Percentiles rank a stretch among this genome's conserved stretches.
Evolutionary conservation across 1,140 invertebrate genomes (phyloP).

Genomic region (Hyles vespertilio): DNA sequence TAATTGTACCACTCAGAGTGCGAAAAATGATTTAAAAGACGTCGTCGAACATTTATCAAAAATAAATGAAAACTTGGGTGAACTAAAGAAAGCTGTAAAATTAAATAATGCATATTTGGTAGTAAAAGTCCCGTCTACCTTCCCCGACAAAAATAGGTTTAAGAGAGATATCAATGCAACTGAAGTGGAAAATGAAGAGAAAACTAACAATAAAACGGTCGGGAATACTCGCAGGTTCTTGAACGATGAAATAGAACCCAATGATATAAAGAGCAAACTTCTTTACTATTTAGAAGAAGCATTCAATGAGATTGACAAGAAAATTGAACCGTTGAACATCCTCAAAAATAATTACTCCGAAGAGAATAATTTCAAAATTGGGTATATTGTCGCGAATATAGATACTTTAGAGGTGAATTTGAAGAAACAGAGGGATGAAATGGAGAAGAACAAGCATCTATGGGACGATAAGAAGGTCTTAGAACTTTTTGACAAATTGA

Average conservation of each 20-base stretch:
- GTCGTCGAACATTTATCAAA: not conserved
- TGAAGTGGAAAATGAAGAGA: not conserved
- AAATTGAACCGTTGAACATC: constrained; percentile 26
- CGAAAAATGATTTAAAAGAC: too few relatives aligned
- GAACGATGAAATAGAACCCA: not conserved
- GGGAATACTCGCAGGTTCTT: not conserved
- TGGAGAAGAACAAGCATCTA: constrained; percentile 22
- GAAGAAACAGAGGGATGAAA: constrained; percentile 27
- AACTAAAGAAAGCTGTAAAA: not conserved
- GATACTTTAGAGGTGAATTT: constrained; percentile 38
- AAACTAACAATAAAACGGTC: not conserved
- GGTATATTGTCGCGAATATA: constrained; percentile 42
- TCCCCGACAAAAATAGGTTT: not conserved
- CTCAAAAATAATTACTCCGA: constrained; percentile 25
- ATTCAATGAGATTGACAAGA: constrained; percentile 32
- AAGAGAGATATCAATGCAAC: not conserved
- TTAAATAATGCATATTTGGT: not conserved
- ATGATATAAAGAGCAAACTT: constrained; percentile 33
- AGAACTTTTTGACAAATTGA: constrained; percentile 40
- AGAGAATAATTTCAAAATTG: constrained; percentile 32
- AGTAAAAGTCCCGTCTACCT: not conserved
- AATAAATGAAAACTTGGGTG: not conserved
- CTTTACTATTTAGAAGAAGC: constrained; percentile 36
- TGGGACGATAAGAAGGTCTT: constrained; percentile 38
- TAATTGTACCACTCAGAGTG: too few relatives aligned